These are phyloP conservation scores for Heliornis fulica DNA, from an alignment of 2,113 vertebrate genomes.

Conservation along the genomic window DNA sequence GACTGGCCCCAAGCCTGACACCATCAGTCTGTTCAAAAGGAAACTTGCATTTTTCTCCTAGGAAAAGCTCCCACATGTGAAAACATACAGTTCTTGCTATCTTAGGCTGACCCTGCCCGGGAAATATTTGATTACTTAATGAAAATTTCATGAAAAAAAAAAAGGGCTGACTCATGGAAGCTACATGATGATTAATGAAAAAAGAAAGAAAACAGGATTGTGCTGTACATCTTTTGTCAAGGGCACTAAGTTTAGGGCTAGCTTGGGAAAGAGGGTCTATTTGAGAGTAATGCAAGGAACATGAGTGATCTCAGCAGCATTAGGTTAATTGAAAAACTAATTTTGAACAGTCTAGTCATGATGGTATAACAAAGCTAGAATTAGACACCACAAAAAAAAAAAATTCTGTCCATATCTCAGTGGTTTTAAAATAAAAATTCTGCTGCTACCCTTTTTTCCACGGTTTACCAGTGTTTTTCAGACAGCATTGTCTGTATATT, in stretches of 20 bases:
- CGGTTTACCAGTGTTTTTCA: neutral
- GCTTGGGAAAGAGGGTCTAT: neutral
- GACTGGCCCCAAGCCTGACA: neutral
- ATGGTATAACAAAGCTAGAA: neutral
- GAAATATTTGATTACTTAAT: neutral
- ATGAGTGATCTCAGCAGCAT: neutral
- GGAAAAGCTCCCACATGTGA: neutral
- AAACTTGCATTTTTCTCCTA: neutral
- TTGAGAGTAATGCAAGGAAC: neutral
- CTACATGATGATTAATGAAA: neutral
- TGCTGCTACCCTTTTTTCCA: neutral
- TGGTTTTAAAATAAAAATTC: neutral
- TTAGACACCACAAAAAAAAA: neutral
- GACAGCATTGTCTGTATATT: neutral
- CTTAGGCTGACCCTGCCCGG: neutral
- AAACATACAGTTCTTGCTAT: neutral
- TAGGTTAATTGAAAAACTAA: neutral
- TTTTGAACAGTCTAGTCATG: neutral
- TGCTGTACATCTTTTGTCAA: neutral
- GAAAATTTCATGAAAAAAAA: neutral
- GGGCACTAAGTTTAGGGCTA: neutral
- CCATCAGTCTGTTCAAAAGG: neutral
- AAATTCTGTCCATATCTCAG: neutral
- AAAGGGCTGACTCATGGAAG: neutral
- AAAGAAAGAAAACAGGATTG: neutral